Base-by-base conservation (phyloP, 2,797 vertebrate genomes). In the Percopsis omiscomaycus region DNA sequence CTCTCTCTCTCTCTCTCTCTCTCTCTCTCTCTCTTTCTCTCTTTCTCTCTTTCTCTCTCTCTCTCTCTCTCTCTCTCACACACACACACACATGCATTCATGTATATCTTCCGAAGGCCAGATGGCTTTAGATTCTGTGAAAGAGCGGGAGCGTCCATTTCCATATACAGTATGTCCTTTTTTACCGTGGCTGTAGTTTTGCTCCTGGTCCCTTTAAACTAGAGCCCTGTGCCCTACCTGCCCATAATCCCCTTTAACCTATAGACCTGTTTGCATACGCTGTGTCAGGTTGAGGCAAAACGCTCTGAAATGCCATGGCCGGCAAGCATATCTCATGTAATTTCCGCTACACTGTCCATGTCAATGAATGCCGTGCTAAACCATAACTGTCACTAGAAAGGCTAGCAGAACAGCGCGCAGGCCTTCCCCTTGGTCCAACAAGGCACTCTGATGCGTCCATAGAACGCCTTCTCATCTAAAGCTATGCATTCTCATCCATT, bases 291-390 rank as follows among this genome's bases (percentile, higher is more conserved):
- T 56, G 3, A 65, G 49, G 75, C 30, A 0, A 55, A 66, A 74
- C 76, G 74, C 68, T 51, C 55, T 71, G 68, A 81, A 77, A 60
- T 30, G 61, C 82, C 61, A 57, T 72, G 77, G 47, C 75, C 66
- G 65, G 13, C 27, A 1, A 13, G 51, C 52, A 13, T 59, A 0
- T 22, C 4, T 22, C 1, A 50, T 49, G 58, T 55, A 61, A 52
- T 3, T 61, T 65, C 50, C 60, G 5, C n/a, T 2, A 55, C 14
- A 4, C 60, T 49, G 37, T 63, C 16, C 16, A 14, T 71, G 32
- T 65, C 28, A 50, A 60, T 52, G 16, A 69, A 48, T 30, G 2
- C 30, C 55, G n/a, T 63, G 30, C 69, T 68, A 49, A 22, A 70
- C 30, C 1, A 12, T 58, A 48, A 65, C 22, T 22, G 22, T 22